Evolutionary conservation across 1,140 invertebrate genomes (phyloP).

Genomic region (Hirudo medicinalis): DNA sequence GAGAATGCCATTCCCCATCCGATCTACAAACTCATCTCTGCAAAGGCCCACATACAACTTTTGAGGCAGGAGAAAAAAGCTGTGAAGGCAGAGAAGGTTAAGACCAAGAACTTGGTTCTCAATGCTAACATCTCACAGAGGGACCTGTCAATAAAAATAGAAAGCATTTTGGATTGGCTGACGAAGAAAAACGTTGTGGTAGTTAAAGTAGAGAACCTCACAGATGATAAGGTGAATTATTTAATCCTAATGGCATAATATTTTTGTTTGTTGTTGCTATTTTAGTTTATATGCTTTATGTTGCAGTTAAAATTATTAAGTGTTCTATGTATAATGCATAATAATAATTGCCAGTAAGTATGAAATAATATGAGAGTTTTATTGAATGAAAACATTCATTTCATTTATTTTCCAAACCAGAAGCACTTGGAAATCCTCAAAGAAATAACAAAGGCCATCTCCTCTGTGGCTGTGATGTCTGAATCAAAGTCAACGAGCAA

Average conservation of each 20-base stretch:
- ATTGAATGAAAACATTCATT: too few species aligned
- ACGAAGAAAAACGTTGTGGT: background rate
- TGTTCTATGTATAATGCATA: too few species aligned
- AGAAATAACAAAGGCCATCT: too few species aligned
- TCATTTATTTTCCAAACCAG: too few species aligned
- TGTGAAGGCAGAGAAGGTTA: background rate
- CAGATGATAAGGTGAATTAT: background rate
- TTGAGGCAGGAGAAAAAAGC: background rate
- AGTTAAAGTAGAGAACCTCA: background rate
- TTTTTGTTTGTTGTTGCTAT: too few species aligned
- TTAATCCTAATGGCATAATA: background rate
- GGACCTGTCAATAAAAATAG: background rate
- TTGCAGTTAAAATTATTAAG: too few species aligned
- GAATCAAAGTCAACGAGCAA: too few species aligned
- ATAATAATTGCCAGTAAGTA: too few species aligned
- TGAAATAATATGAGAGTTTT: too few species aligned
- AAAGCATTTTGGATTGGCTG: conserved; percentile 6
- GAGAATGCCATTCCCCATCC: background rate
- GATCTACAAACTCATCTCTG: background rate
- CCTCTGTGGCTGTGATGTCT: too few species aligned
- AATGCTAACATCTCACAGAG: background rate
- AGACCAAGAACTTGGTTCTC: background rate
- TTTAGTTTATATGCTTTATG: too few species aligned
- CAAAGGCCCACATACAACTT: background rate
- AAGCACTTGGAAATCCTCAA: too few species aligned